These are phyloP conservation scores for Tyria jacobaeae DNA, from an alignment of 2,888 invertebrate genomes.

Conservation along the genomic window DNA sequence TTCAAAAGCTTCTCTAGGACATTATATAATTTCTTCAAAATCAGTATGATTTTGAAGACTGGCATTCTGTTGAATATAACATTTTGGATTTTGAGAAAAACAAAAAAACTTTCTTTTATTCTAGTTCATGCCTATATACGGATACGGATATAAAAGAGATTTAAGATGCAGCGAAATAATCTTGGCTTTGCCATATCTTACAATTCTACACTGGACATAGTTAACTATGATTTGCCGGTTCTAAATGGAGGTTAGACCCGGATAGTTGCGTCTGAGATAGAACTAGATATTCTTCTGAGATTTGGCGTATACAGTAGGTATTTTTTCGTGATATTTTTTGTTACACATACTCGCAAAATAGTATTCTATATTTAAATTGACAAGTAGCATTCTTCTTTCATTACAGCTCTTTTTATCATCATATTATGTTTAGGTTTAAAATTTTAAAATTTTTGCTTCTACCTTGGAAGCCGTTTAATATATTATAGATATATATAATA, in stretches of 20 bases:
- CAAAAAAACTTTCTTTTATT: constrained; percentile 11
- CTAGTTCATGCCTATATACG: background rate
- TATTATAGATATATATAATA: background rate
- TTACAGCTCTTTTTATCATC: too few relatives aligned
- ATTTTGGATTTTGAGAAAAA: too few relatives aligned
- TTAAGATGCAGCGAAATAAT: constrained; percentile 57
- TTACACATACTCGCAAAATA: too few relatives aligned
- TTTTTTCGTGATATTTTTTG: too few relatives aligned
- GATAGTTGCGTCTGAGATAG: background rate
- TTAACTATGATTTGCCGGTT: constrained; percentile 34
- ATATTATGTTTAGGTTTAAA: too few relatives aligned
- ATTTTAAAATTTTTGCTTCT: too few relatives aligned
- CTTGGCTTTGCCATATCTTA: constrained; percentile 53
- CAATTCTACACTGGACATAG: constrained; percentile 39
- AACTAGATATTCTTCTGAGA: background rate
- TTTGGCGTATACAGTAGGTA: background rate
- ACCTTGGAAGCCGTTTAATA: background rate
- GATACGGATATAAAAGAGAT: constrained; percentile 44
- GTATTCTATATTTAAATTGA: too few relatives aligned
- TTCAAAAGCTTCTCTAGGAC: too few relatives aligned
- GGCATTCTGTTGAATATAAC: too few relatives aligned
- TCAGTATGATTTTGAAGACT: too few relatives aligned
- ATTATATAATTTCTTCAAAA: too few relatives aligned
- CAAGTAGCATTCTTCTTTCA: too few relatives aligned
- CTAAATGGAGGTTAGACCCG: background rate